These are phyloP conservation scores for Cephus rjabovi DNA, from an alignment of 2,888 invertebrate species.

Conservation along the genomic window DNA sequence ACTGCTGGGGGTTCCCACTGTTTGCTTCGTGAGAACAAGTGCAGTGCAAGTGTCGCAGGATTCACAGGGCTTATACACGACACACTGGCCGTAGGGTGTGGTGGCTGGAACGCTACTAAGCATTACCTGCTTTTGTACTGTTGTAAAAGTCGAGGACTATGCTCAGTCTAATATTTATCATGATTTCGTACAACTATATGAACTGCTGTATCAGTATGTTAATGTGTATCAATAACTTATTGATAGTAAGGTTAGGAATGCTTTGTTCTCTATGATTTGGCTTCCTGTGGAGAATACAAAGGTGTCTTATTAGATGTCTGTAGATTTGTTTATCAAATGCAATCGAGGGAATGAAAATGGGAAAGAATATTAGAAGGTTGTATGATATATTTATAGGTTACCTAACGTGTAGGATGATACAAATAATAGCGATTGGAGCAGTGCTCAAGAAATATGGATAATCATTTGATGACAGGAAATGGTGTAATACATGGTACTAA, in stretches of 20 bases:
- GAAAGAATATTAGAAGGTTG: neutral
- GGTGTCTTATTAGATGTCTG: neutral
- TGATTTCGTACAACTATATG: neutral
- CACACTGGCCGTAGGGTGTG: neutral
- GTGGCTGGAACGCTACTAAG: neutral
- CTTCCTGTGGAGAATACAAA: neutral
- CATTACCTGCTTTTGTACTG: neutral
- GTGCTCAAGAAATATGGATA: neutral
- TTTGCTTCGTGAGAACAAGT: constrained; percentile 60
- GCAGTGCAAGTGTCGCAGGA: constrained; percentile 55
- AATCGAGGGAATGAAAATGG: neutral
- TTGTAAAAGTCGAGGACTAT: neutral
- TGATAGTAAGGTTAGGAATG: neutral
- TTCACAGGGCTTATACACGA: neutral
- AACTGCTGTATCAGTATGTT: neutral
- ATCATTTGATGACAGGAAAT: neutral
- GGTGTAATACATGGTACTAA: neutral
- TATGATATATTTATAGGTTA: neutral
- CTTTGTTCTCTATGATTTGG: neutral
- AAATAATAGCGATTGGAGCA: neutral
- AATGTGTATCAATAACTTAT: neutral
- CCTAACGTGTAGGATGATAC: neutral
- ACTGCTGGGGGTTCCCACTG: constrained; percentile 7
- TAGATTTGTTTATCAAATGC: neutral
- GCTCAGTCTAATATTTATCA: neutral